A percentile compares a stretch with the other conserved stretches of the same genome.
Evolutionary conservation across 2,113 vertebrate species (phyloP).

Genomic region (Phalacrocorax aristotelis): DNA sequence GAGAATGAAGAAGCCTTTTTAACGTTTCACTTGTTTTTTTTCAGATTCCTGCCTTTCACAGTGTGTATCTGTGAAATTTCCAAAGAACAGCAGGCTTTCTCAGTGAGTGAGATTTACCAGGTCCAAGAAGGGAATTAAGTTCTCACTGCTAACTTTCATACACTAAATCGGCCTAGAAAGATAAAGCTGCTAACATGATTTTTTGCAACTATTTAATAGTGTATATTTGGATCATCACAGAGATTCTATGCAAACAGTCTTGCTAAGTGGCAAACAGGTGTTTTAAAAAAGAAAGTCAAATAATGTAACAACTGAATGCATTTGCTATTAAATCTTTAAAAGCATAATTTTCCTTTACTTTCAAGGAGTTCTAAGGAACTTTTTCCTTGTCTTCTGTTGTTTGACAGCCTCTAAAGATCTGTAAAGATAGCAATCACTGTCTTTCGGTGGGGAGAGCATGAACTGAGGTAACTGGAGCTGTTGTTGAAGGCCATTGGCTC

Average conservation of each 20-base stretch:
- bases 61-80: background rate
- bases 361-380: background rate
- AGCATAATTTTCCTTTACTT: background rate
- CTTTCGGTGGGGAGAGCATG: background rate
- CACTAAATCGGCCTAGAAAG: background rate
- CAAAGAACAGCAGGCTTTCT: background rate
- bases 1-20: background rate
- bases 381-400: background rate
- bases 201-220: background rate
- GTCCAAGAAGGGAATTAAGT: background rate
- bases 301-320: background rate
- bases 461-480: background rate
- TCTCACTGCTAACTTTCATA: background rate
- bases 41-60: background rate
- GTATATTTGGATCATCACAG: background rate
- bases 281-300: background rate
- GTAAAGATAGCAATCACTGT: background rate
- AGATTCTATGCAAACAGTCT: background rate
- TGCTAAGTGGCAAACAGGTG: background rate
- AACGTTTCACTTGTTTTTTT: background rate
- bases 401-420: background rate
- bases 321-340: background rate
- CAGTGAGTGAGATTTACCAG: background rate
- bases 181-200: background rate
- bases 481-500: background rate